These are phyloP conservation scores for Sphecodes monilicornis DNA, from an alignment of 2,888 invertebrate species.

Conservation along the genomic window DNA sequence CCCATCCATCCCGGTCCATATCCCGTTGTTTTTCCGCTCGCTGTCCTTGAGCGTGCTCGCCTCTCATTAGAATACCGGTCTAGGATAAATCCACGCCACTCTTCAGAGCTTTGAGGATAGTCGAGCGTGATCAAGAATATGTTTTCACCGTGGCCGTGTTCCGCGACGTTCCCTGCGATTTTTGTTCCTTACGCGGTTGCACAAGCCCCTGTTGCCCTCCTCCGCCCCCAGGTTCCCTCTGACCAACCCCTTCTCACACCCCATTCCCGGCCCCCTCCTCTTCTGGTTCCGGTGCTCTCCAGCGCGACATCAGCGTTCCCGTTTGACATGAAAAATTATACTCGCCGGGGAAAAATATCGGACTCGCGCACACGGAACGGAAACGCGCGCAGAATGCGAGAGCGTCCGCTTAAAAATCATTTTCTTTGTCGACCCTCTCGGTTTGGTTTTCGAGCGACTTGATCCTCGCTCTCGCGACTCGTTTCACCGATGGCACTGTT, in stretches of 20 bases:
- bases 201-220: not conserved
- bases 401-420: conserved; percentile 2
- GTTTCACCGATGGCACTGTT: not conserved
- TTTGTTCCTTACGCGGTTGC: conserved; percentile 22
- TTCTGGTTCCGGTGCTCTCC: not conserved
- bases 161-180: conserved; percentile 19
- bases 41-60: conserved; percentile 64
- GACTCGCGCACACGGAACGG: conserved; percentile 28
- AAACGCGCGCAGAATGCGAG: conserved; percentile 7
- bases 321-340: conserved; percentile 45
- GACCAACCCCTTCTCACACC: not conserved
- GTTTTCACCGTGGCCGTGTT: conserved; percentile 27
- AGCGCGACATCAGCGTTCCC: conserved; percentile 34
- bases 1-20: conserved; percentile 41
- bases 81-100: conserved; percentile 68
- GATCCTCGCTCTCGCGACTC: not conserved
- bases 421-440: conserved; percentile 22
- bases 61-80: conserved; percentile 70
- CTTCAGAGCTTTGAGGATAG: conserved; percentile 64
- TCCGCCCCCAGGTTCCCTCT: not conserved
- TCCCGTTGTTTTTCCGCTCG: conserved; percentile 53
- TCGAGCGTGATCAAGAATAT: conserved; percentile 60
- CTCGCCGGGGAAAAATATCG: conserved; percentile 35
- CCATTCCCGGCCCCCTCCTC: not conserved
- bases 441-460: conserved; percentile 27